Evolutionary conservation across 2,797 vertebrate species (phyloP).

Genomic region (Sphenopsis melanotis): DNA sequence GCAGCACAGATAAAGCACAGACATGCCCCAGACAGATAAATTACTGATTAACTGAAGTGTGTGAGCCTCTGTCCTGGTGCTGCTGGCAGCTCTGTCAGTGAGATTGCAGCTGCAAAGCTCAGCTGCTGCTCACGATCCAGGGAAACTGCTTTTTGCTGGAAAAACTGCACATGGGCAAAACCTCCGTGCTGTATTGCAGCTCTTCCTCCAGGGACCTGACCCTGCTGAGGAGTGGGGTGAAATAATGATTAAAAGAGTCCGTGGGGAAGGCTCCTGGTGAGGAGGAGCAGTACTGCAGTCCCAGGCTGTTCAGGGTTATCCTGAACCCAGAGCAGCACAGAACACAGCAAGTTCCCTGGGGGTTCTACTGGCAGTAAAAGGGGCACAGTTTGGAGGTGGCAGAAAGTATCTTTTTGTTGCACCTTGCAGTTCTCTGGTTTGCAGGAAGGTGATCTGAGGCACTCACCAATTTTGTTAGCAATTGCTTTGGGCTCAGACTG

Average conservation of each 20-base stretch:
- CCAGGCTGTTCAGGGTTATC: neutral
- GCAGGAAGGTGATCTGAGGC: neutral
- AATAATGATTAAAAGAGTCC: neutral
- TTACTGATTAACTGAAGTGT: neutral
- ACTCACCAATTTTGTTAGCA: fast-evolving
- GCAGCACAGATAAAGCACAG: neutral
- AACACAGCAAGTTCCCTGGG: fast-evolving
- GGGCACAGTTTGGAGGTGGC: neutral
- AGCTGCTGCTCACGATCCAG: neutral
- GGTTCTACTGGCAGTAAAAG: neutral
- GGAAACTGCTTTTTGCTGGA: neutral
- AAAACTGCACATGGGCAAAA: neutral
- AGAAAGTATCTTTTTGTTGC: neutral
- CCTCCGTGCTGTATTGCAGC: fast-evolving
- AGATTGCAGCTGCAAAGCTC: neutral
- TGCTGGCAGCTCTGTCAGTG: neutral
- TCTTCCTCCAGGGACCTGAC: neutral
- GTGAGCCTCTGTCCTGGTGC: neutral
- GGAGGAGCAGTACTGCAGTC: neutral
- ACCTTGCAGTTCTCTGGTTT: neutral
- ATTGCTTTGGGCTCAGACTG: neutral
- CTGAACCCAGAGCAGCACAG: neutral
- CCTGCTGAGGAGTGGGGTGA: neutral
- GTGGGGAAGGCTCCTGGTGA: fast-evolving
- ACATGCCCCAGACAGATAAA: neutral